Conservation (phyloP, 2,113 vertebrate genomes). For the Nibea coibor region DNA sequence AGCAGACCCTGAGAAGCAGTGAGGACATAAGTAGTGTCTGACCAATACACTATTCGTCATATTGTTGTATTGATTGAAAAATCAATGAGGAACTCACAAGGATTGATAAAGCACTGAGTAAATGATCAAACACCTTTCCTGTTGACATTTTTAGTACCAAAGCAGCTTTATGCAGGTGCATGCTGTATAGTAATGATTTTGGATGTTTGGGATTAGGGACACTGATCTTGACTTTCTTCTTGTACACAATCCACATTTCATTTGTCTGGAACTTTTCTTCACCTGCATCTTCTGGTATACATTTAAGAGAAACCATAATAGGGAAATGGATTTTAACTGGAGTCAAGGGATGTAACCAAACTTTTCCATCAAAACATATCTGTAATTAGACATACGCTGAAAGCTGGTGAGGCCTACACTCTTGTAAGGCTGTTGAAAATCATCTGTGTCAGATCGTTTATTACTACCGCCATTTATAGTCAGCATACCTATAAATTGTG, state of each 20-base stretch:
- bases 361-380: not conserved
- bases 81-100: slow-evolving; percentile 27
- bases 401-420: not conserved
- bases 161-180: not conserved
- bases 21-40: slow-evolving; percentile 1
- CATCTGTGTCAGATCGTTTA: too few relatives aligned
- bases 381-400: not conserved
- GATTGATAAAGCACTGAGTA: slow-evolving; percentile 24
- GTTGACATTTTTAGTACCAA: not conserved
- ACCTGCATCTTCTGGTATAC: not conserved
- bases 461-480: too few relatives aligned
- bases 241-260: not conserved
- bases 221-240: not conserved
- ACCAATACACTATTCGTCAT: not conserved
- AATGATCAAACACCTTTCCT: not conserved
- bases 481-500: too few relatives aligned
- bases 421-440: not conserved
- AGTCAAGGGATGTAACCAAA: too few relatives aligned
- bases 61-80: not conserved
- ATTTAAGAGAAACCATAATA: not conserved
- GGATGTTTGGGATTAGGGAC: not conserved
- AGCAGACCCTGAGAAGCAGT: not conserved
- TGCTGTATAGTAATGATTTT: not conserved
- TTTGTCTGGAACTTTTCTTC: not conserved
- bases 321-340: not conserved